These are phyloP conservation scores for Clarias platycephalus DNA, from an alignment of 2,797 vertebrate genomes.

Conservation along the genomic window DNA sequence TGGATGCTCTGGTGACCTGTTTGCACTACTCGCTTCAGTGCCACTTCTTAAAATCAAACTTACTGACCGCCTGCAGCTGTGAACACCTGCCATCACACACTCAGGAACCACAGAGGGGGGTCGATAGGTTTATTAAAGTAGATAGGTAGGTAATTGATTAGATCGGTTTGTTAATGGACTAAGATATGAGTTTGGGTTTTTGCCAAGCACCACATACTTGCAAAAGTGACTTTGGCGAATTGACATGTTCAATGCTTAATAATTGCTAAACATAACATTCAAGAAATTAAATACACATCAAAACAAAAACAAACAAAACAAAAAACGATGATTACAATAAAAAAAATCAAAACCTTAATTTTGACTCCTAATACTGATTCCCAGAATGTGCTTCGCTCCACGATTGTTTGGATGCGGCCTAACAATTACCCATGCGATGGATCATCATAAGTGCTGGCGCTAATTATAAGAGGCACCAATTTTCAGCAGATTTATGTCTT, in stretches of 20 bases:
- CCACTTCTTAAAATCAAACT: conserved; percentile 63
- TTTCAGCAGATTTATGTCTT: conserved; percentile 41
- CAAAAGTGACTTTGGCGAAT: background rate
- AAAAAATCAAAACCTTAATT: background rate
- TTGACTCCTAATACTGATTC: background rate
- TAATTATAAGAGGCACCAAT: conserved; percentile 48
- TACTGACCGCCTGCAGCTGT: conserved; percentile 53
- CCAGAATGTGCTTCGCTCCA: background rate
- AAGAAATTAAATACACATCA: background rate
- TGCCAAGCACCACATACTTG: background rate
- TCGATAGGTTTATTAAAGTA: conserved; percentile 13
- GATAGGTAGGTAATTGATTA: background rate
- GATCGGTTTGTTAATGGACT: background rate
- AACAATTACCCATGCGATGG: conserved; percentile 43
- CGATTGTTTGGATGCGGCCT: conserved; percentile 42
- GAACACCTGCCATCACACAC: conserved; percentile 34
- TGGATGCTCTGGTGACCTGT: conserved; percentile 63
- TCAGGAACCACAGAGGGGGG: background rate
- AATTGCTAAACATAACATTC: too few species aligned
- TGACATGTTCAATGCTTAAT: background rate
- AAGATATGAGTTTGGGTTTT: background rate
- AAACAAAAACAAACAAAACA: background rate
- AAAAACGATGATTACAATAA: background rate
- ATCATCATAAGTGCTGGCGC: conserved; percentile 41
- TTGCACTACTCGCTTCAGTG: conserved; percentile 57